Evolutionary conservation across 2,888 invertebrate genomes (phyloP).

Genomic region (Nomada fabriciana): DNA sequence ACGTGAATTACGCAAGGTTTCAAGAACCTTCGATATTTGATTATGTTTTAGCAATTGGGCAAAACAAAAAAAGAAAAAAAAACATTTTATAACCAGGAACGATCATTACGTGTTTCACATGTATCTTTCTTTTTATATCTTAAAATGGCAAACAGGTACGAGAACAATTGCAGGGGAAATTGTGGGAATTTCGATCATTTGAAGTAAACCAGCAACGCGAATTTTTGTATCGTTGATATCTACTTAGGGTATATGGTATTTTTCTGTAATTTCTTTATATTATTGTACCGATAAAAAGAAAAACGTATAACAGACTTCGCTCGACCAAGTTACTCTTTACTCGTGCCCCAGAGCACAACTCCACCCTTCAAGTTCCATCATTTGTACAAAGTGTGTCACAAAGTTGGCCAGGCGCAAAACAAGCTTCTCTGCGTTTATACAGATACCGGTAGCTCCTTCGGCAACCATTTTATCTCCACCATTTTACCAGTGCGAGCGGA

Average conservation of each 20-base stretch:
- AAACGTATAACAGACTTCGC: constrained; percentile 28
- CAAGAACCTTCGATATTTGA: no score
- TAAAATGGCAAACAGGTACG: not conserved
- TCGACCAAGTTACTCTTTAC: constrained; percentile 15
- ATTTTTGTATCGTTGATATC: constrained; percentile 67
- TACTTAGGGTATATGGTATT: constrained; percentile 60
- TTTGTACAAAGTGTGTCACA: not conserved
- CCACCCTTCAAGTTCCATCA: not conserved
- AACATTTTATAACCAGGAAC: not conserved
- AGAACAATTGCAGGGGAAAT: not conserved
- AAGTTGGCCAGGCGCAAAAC: no score
- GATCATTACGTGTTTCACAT: not conserved
- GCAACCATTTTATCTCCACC: constrained; percentile 86
- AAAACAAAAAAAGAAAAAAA: not conserved
- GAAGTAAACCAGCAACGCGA: constrained; percentile 16
- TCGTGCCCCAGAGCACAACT: not conserved
- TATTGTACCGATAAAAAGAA: constrained; percentile 57
- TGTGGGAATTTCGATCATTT: constrained; percentile 17
- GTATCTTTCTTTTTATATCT: constrained; percentile 7
- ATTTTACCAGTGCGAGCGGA: constrained; percentile 86
- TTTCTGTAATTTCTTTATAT: constrained; percentile 68
- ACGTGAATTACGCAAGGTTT: no score
- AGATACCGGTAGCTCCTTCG: constrained; percentile 83
- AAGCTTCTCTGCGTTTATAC: not conserved
- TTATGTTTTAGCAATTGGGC: constrained; percentile 26